These are phyloP conservation scores for Xiphophorus couchianus DNA, from an alignment of 2,113 vertebrate genomes.

Conservation along the genomic window DNA sequence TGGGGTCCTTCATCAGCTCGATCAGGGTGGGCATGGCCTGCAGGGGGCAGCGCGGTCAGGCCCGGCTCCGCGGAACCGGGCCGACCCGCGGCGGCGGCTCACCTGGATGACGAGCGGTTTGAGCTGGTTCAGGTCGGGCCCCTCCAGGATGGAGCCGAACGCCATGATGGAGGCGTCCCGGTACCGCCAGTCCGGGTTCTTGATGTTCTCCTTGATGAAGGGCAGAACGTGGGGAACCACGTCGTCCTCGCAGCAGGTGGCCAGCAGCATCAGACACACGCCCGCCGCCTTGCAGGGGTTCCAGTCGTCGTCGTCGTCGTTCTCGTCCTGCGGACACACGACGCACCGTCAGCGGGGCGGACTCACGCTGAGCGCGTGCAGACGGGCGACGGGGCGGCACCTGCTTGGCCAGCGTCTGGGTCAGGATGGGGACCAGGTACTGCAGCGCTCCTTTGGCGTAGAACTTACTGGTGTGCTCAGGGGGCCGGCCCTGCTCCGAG, in stretches of 20 bases:
- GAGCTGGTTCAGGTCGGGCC: slow-evolving; percentile 94
- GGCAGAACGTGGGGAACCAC: slow-evolving; percentile 96
- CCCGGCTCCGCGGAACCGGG: not conserved
- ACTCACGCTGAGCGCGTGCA: too few relatives aligned
- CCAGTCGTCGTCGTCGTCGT: slow-evolving; percentile 97
- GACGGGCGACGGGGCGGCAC: slow-evolving; percentile 64
- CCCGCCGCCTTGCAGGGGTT: slow-evolving; percentile 97
- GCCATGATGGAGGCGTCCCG: slow-evolving; percentile 98
- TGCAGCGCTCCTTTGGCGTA: slow-evolving; percentile 98
- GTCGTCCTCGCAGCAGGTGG: slow-evolving; percentile 98
- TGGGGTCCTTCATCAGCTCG: slow-evolving; percentile 98
- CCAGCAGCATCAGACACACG: slow-evolving; percentile 97
- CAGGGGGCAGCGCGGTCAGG: not conserved
- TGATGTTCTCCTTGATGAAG: slow-evolving; percentile 98
- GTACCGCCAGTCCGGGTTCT: slow-evolving; percentile 93
- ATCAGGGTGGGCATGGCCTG: slow-evolving; percentile 97
- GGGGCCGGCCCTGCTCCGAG: slow-evolving; percentile 95
- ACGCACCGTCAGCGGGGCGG: not conserved
- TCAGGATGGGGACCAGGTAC: slow-evolving; percentile 96
- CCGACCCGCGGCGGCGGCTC: not conserved
- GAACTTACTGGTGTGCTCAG: slow-evolving; percentile 99
- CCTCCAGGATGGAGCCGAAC: slow-evolving; percentile 96
- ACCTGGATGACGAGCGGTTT: slow-evolving; percentile 94
- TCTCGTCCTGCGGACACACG: slow-evolving; percentile 86
- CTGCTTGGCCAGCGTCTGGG: slow-evolving; percentile 97